Base-by-base conservation (phyloP, 2,888 invertebrate species). In the Oxystoma pomonae region DNA sequence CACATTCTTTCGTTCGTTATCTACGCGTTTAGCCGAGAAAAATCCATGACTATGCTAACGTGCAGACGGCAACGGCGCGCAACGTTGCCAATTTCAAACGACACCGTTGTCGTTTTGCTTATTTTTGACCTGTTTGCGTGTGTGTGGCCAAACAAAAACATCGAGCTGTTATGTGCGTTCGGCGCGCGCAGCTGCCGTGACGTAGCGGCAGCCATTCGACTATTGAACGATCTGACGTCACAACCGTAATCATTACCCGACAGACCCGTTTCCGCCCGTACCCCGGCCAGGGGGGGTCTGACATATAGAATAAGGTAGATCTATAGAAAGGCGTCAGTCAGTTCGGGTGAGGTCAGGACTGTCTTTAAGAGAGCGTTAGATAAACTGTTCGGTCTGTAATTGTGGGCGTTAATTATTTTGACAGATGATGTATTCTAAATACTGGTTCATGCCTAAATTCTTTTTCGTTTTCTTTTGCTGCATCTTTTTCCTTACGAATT, bases 191-290 rank as follows among this genome's bases (percentile, higher is more conserved):
- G 77, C 76, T 72, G 69, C 64, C 68, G 77, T 80, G 80, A 80
- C 80, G 80, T 80, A 76, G 77, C 68, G 67, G 71, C 74, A 73
- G 74, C 78, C 71, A 80, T 80, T 80, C 80, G 80, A 75, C 71
- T 3, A 35, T 3, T 35, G 74, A 68, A 70, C 58, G 66, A 67
- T 70, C 74, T 80, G 80, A 80, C 80, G 80, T 80, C 80, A 80
- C 74, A 69, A 67, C 68, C 75, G 76, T 80, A 80, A 80, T 77
- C 79, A 80, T 78, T 79, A 77, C 76, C 75, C 62, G 63, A 62
- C 53, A 53, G 17, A 19, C 17, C 35, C 35, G 35, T 35, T 35
- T 35, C 35, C 35, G 3, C 35, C 35, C 35, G 35, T 12, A 35
- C 35, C 35, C 35, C 35, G 35, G 35, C 35, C 35, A 35, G 35